These are phyloP conservation scores for Aphelinus certus DNA, from an alignment of 1,140 invertebrate genomes.

Conservation along the genomic window DNA sequence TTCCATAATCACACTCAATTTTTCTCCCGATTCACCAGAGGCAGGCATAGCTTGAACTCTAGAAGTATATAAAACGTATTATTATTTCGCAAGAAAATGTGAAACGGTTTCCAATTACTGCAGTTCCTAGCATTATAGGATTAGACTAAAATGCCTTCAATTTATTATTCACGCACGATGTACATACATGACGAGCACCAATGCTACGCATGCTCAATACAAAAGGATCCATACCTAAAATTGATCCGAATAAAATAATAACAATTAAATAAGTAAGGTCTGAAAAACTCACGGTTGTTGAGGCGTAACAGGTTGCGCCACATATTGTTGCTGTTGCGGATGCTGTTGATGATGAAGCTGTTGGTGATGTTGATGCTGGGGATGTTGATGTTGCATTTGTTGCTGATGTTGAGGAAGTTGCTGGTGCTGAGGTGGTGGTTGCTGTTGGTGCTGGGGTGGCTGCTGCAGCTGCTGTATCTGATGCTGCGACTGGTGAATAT, in stretches of 20 bases:
- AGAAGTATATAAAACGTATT: conserved; percentile 5
- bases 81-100: too few relatives aligned
- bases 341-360: neutral
- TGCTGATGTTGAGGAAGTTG: conserved; percentile 5
- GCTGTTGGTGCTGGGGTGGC: conserved; percentile 5
- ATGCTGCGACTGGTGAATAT: conserved; percentile 25
- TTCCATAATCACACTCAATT: conserved; percentile 60
- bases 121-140: too few relatives aligned
- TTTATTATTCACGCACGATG: too few relatives aligned
- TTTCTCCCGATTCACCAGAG: conserved; percentile 50
- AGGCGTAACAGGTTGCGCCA: conserved; percentile 22
- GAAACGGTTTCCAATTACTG: too few relatives aligned
- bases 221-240: too few relatives aligned
- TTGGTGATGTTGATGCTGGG: neutral
- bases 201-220: too few relatives aligned
- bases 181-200: too few relatives aligned
- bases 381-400: conserved; percentile 15
- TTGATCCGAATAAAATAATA: too few relatives aligned
- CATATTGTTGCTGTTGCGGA: conserved; percentile 21
- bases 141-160: too few relatives aligned
- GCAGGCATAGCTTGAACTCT: conserved; percentile 41
- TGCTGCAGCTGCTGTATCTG: neutral
- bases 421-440: conserved; percentile 7
- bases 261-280: too few relatives aligned
- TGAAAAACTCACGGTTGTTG: conserved; percentile 13